These are phyloP conservation scores for Cryptotermes secundus DNA, from an alignment of 1,140 invertebrate genomes.

Conservation along the genomic window DNA sequence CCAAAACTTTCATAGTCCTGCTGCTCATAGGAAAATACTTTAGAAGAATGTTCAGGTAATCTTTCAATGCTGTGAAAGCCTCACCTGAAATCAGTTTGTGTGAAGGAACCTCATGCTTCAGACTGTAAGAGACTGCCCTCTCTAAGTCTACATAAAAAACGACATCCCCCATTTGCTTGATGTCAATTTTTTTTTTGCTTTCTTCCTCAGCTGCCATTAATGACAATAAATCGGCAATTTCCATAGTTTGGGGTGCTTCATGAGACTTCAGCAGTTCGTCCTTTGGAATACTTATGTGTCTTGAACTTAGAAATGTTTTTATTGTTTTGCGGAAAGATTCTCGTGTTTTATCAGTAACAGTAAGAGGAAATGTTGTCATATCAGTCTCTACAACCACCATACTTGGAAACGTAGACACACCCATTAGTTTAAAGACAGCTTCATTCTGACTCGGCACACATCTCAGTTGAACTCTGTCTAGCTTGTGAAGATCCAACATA, in stretches of 20 bases:
- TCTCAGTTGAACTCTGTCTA: conserved; percentile 54
- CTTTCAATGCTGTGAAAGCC: conserved; percentile 66
- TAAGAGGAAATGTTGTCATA: conserved; percentile 26
- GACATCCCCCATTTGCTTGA: conserved; percentile 49
- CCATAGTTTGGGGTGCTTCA: background rate
- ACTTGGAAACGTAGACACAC: conserved; percentile 55
- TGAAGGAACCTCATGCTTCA: conserved; percentile 77
- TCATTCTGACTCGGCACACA: conserved; percentile 57
- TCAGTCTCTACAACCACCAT: conserved; percentile 51
- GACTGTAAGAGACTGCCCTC: conserved; percentile 73
- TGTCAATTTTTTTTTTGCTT: conserved; percentile 41
- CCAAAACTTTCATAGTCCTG: background rate
- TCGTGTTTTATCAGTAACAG: conserved; percentile 37
- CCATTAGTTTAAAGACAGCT: conserved; percentile 48
- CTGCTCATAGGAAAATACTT: conserved; percentile 68
- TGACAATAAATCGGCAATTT: conserved; percentile 41
- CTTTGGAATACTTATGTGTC: conserved; percentile 43
- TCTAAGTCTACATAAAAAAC: conserved; percentile 86
- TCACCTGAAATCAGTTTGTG: conserved; percentile 67
- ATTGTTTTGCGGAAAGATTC: conserved; percentile 47
- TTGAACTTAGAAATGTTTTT: conserved; percentile 51
- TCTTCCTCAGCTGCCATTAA: conserved; percentile 41
- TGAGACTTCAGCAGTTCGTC: conserved; percentile 15
- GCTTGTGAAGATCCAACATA: conserved; percentile 60
- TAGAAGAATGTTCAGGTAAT: conserved; percentile 68